Conservation (phyloP, 1,140 invertebrate species). For the Diabrotica undecimpunctata region DNA sequence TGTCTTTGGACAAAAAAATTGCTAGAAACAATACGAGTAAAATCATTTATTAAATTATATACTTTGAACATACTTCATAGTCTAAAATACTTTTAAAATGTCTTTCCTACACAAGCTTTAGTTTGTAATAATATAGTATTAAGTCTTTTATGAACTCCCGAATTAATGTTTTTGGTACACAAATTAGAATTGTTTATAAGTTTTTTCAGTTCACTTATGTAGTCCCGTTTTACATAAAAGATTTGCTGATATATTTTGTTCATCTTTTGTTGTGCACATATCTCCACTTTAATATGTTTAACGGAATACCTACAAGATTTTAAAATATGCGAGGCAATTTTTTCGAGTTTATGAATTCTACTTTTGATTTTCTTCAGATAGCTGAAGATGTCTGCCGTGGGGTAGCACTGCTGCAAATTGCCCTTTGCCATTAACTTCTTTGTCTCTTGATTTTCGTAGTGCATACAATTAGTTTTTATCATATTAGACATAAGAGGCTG, state of each 20-base stretch:
- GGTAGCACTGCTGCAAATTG: neutral
- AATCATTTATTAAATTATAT: no score
- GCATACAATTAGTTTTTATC: neutral
- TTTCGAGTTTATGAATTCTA: neutral
- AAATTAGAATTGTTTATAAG: neutral
- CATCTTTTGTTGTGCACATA: neutral
- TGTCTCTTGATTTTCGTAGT: neutral
- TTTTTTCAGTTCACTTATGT: neutral
- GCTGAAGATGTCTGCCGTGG: neutral
- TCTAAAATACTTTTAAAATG: no score
- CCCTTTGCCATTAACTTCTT: neutral
- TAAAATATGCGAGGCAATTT: neutral
- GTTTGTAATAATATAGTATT: no score
- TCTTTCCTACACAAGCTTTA: no score
- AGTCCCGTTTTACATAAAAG: neutral
- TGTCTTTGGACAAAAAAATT: no score
- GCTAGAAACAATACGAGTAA: no score
- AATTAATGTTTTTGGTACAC: neutral
- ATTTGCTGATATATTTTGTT: neutral
- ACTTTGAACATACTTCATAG: no score
- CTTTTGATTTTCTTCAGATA: neutral
- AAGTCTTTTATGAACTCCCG: no score
- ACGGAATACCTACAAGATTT: neutral
- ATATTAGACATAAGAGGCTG: neutral
- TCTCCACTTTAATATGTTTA: neutral